Evolutionary conservation across 2,113 vertebrate genomes (phyloP), one percentile per base, ranked within the genome.

Genomic region (Tragelaphus strepsiceros): DNA sequence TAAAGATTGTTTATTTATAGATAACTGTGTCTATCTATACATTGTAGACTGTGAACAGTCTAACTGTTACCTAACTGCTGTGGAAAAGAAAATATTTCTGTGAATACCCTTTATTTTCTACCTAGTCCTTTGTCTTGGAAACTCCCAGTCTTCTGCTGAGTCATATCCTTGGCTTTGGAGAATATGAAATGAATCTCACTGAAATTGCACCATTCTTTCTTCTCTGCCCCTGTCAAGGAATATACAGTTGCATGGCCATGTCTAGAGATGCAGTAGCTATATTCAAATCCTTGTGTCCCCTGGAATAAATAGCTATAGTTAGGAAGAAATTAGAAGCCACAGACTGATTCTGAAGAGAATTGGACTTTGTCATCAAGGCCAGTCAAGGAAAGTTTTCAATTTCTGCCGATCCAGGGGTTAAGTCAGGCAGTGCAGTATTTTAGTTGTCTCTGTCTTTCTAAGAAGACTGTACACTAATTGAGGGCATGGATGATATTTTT

Each of bases 21-120:
- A 71, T 71, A 71, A 39, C 67, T 71, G n/a, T 35, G 19, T 39
- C 4, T 71, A 1, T 71, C 19, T 71, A 84, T 94, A 97, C 91
- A 96, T 94, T 97, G 4, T 71, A 71, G 93, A 80, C 26, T 89
- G 21, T 93, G 59, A 49, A 49, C 46, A 49, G 46, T 49, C 46
- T 10, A 46, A 46, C 46, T 49, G 49, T 64, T 95, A 91, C 62
- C 87, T 95, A 97, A 84, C 94, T 22, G 56, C 43, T n/a, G 53
- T 78, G 56, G 59, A 94, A 92, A 96, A 95, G 88, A 92, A 97
- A 97, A 94, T 71, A 91, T 39, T 96, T 94, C 74, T 94, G 24
- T 82, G 51, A 96, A 80, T 80, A 35, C 11, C n/a, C 30, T 95
- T 81, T 77, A 58, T 83, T 84, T 91, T 77, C 21, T n/a, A 83